These are phyloP conservation scores for Acanthurus leucopareius DNA, from an alignment of 2,797 vertebrate genomes.

Conservation along the genomic window DNA sequence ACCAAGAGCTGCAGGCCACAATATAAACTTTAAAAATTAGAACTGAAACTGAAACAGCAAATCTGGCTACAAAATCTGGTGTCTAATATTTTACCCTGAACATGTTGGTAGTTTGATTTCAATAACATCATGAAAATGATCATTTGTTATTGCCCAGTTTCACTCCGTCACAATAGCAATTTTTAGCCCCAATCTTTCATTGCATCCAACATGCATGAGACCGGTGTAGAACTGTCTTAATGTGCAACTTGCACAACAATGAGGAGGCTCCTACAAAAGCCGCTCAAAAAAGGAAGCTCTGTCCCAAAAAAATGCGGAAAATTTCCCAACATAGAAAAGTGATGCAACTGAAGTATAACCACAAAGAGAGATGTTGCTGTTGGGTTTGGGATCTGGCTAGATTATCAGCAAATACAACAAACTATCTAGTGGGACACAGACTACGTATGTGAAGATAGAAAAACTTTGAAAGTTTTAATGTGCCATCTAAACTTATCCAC, in stretches of 20 bases:
- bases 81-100: no score
- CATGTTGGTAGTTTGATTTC: not conserved
- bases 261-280: not conserved
- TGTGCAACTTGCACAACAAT: not conserved
- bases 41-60: not conserved
- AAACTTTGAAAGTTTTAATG: not conserved
- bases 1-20: not conserved
- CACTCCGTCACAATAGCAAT: not conserved
- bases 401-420: conserved; percentile 12
- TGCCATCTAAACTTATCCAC: not conserved
- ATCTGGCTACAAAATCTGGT: not conserved
- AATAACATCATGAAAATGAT: not conserved
- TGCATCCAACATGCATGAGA: not conserved
- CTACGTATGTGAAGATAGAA: conserved; percentile 14
- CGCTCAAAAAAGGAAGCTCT: not conserved
- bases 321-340: not conserved
- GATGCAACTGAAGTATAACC: conserved; percentile 55
- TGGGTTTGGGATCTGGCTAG: conserved; percentile 25
- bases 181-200: not conserved
- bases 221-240: not conserved
- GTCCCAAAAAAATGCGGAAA: not conserved
- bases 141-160: not conserved
- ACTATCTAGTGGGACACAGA: conserved; percentile 16
- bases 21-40: not conserved
- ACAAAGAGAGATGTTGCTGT: conserved; percentile 72